Conservation (phyloP, 2,888 invertebrate species). For the Dasypogon diadema region DNA sequence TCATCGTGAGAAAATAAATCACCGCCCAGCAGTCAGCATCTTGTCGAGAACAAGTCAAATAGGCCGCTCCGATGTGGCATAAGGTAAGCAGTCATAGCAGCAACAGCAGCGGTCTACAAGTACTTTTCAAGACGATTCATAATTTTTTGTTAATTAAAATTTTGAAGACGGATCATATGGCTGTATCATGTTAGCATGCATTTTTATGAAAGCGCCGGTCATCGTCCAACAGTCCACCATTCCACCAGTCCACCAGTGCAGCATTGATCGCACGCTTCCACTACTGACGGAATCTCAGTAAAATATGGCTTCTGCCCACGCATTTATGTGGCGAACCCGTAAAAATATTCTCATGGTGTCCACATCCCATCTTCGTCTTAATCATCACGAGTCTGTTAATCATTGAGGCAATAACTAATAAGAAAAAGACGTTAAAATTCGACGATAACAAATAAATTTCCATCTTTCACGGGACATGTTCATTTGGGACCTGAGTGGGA, state of each 20-base stretch:
- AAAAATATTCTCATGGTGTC: neutral
- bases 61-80: too few species aligned
- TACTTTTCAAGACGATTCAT: constrained; percentile 18
- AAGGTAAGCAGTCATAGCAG: neutral
- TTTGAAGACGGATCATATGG: constrained; percentile 26
- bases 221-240: neutral
- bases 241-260: neutral
- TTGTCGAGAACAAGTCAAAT: constrained; percentile 39
- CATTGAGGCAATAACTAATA: constrained; percentile 29
- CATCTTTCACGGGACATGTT: constrained; percentile 15
- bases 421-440: neutral
- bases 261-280: constrained; percentile 9
- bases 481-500: constrained; percentile 1
- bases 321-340: constrained; percentile 7
- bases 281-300: neutral
- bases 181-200: constrained; percentile 14
- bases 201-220: constrained; percentile 17
- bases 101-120: constrained; percentile 11
- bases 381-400: constrained; percentile 8
- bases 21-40: constrained; percentile 39
- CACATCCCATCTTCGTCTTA: neutral
- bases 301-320: constrained; percentile 8
- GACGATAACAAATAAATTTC: constrained; percentile 31
- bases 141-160: constrained; percentile 40
- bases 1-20: constrained; percentile 42